Evolutionary conservation across 2,797 vertebrate genomes (phyloP).

Genomic region (Rhincodon typus): DNA sequence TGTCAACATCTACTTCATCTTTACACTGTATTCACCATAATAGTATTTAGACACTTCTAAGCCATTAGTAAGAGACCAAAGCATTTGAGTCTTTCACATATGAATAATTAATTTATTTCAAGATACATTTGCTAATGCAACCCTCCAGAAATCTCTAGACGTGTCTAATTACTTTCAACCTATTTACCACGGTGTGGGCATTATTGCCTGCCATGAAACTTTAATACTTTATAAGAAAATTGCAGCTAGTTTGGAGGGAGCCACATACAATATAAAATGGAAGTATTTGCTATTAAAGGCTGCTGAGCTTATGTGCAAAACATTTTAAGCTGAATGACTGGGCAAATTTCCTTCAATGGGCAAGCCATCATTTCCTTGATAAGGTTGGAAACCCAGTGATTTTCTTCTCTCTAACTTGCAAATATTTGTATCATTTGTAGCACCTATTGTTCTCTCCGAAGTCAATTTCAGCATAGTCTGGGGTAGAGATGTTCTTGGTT

Average conservation of each 20-base stretch:
- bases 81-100: background rate
- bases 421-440: background rate
- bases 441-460: background rate
- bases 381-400: background rate
- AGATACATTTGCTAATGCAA: constrained; percentile 20
- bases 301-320: background rate
- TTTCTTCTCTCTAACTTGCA: background rate
- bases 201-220: background rate
- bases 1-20: background rate
- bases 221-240: background rate
- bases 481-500: background rate
- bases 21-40: background rate
- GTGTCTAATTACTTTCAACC: constrained; percentile 34
- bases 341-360: background rate
- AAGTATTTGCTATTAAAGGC: background rate
- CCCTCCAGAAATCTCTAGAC: constrained; percentile 29
- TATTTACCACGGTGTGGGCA: constrained; percentile 24
- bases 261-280: background rate
- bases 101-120: constrained; percentile 35
- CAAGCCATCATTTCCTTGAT: background rate
- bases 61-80: background rate
- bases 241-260: background rate
- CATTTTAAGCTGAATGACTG: background rate
- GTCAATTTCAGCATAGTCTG: background rate
- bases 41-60: background rate